These are phyloP conservation scores for Neodiprion lecontei DNA, from an alignment of 1,140 invertebrate species.

Conservation along the genomic window DNA sequence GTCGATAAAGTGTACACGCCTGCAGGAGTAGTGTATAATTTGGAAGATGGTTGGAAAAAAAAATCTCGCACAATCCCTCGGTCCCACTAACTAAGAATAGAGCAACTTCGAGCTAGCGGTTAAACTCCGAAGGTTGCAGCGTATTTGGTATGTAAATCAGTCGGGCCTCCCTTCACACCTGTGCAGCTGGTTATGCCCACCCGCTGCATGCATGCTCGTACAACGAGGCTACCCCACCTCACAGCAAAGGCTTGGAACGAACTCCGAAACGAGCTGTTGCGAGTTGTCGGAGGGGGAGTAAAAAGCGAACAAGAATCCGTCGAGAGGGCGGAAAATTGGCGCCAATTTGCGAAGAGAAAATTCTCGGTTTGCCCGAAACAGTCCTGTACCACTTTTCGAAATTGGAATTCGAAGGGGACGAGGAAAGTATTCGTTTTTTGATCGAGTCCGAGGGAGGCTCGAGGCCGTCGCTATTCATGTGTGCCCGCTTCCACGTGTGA, in stretches of 20 bases:
- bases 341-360: too few relatives aligned
- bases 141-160: conserved; percentile 44
- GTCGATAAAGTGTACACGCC: not conserved
- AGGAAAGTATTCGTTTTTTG: not conserved
- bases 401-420: too few relatives aligned
- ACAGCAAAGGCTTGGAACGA: not conserved
- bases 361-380: too few relatives aligned
- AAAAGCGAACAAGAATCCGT: not conserved
- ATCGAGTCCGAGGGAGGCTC: not conserved
- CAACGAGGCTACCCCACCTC: not conserved
- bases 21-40: not conserved
- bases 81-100: conserved; percentile 21
- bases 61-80: not conserved
- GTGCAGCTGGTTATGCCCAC: conserved; percentile 4
- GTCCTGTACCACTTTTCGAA: too few relatives aligned
- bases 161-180: conserved; percentile 34
- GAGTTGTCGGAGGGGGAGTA: not conserved
- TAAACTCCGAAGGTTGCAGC: conserved; percentile 16
- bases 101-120: conserved; percentile 26
- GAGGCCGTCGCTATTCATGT: conserved; percentile 14
- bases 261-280: not conserved
- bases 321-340: not conserved
- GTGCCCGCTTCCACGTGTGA: conserved; percentile 21
- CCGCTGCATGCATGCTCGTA: not conserved
- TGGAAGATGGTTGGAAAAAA: not conserved